Conservation (phyloP, 2,113 vertebrate genomes). For the Stercorarius parasiticus region DNA sequence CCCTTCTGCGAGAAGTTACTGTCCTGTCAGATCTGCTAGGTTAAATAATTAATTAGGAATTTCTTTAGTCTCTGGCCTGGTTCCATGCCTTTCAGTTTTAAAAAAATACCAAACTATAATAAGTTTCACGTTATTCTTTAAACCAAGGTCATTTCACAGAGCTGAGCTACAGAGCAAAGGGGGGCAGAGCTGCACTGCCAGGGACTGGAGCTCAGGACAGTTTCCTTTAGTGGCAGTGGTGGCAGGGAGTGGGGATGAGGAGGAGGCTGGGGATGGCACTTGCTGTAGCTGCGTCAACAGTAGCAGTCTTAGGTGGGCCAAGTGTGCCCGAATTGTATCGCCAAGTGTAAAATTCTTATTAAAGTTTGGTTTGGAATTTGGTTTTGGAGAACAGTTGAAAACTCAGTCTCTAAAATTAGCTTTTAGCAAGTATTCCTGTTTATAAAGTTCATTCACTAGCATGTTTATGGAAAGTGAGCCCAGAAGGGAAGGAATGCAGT, state of each 20-base stretch:
- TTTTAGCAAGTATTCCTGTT: slow-evolving; percentile 57
- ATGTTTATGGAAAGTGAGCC: slow-evolving; percentile 63
- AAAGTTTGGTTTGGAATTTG: slow-evolving; percentile 34
- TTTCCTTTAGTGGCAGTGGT: background rate
- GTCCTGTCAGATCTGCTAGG: background rate
- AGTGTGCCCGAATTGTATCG: background rate
- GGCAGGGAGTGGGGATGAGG: background rate
- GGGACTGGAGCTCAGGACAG: background rate
- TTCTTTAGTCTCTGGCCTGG: background rate
- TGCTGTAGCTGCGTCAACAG: slow-evolving; percentile 1
- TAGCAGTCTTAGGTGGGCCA: background rate
- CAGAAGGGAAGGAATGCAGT: slow-evolving; percentile 57
- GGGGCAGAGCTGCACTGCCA: background rate
- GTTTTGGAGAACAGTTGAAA: slow-evolving; percentile 28
- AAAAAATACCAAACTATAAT: background rate
- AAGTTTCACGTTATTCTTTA: background rate
- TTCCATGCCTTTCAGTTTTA: background rate
- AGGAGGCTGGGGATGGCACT: background rate
- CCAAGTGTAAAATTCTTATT: slow-evolving; percentile 15
- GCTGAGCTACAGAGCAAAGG: background rate
- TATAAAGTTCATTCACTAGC: slow-evolving; percentile 55
- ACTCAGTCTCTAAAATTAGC: slow-evolving; percentile 50
- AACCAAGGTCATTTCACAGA: background rate
- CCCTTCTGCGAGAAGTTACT: background rate
- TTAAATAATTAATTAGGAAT: background rate